Evolutionary conservation across 2,888 invertebrate species (phyloP).

Genomic region (Lottia scabra): DNA sequence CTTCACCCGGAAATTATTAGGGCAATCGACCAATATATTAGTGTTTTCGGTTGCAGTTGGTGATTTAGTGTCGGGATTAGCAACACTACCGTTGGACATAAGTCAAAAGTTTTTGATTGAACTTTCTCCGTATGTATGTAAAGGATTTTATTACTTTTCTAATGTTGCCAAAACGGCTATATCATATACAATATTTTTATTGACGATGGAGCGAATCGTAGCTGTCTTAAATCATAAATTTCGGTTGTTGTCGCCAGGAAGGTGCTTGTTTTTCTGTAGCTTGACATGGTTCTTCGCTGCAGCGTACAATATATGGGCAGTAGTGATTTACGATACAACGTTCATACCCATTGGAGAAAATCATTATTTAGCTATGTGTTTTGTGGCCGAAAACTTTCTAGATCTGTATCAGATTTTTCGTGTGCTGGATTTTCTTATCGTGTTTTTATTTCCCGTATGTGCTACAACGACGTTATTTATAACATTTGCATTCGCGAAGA

Average conservation of each 20-base stretch:
- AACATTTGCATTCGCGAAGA: constrained; percentile 32
- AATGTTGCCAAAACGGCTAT: constrained; percentile 54
- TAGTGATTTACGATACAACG: constrained; percentile 48
- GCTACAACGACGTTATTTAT: constrained; percentile 30
- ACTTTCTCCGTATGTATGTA: constrained; percentile 45
- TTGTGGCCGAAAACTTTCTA: constrained; percentile 45
- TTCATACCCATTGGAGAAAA: constrained; percentile 15
- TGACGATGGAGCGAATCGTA: constrained; percentile 38
- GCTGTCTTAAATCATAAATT: constrained; percentile 30
- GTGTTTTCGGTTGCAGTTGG: constrained; percentile 57
- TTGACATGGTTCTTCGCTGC: constrained; percentile 64
- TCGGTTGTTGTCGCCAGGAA: constrained; percentile 33
- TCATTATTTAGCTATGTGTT: constrained; percentile 31
- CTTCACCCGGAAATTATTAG: constrained; percentile 48
- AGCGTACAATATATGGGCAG: constrained; percentile 63
- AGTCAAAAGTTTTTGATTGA: constrained; percentile 28
- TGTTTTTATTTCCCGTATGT: constrained; percentile 43
- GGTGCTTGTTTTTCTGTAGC: constrained; percentile 61
- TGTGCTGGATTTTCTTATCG: constrained; percentile 44
- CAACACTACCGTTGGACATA: constrained; percentile 45
- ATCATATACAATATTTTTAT: constrained; percentile 39
- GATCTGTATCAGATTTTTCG: constrained; percentile 45
- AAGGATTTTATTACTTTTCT: constrained; percentile 47
- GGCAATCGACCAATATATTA: constrained; percentile 56
- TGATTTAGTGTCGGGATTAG: constrained; percentile 43